Base-by-base conservation (phyloP, 2,113 vertebrate genomes). In the Siniperca knerii region DNA sequence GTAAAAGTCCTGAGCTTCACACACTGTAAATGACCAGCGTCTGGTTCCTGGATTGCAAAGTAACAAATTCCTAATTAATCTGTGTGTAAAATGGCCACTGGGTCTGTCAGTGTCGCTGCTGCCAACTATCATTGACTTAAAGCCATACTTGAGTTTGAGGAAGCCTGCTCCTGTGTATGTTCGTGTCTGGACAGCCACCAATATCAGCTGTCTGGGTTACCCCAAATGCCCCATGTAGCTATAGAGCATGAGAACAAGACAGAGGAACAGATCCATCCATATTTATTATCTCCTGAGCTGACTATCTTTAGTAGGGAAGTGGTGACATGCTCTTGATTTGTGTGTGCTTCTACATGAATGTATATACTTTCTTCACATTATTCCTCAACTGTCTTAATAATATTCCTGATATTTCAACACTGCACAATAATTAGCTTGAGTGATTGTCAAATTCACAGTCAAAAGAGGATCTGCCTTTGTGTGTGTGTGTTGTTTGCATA, bases 131-230 rank as follows among this genome's bases (percentile, higher is more conserved):
- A 10, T 46, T 35, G 69, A 23, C 76, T 81, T 44, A 33, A 23
- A 72, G 25, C 79, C 10, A 50, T n/a, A 64, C 72, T 84, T 65
- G 35, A 66, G 82, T 85, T 85, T 75, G 79, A 75, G 50, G 69
- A 50, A 21, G 29, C 40, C 55, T 65, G 1, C 69, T 75, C 52
- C 70, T 60, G 50, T 23, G 35, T 15, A 0, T 20, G 66, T 60
- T 61, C 0, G 9, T 74, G 57, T 35, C 75, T 37, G 66, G 57
- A 61, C 42, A 16, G 69, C n/a, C 65, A 70, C 40, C 52, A 68
- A 12, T 13, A 68, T 68, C 72, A 74, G 67, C 84, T 66, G 62
- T 58, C 54, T 40, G 57, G 25, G 37, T 82, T 29, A 73, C 60
- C 55, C 75, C n/a, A 13, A 48, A 69, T 37, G 35, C 74, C 73